Base-by-base conservation (phyloP, 2,888 invertebrate species). In the Embidobia sp. region DNA sequence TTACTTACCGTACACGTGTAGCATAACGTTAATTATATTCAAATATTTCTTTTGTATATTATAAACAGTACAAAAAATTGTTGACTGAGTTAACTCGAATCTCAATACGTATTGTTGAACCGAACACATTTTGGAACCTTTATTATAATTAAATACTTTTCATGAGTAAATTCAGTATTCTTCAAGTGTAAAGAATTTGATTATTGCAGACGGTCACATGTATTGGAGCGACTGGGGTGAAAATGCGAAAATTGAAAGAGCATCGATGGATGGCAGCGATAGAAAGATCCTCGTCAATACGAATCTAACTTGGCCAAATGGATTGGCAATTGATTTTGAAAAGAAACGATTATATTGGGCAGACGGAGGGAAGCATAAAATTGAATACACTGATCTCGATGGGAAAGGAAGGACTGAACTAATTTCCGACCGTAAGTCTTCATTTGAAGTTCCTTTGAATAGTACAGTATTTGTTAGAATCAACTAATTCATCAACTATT, bases 141-240 rank as follows among this genome's bases (percentile, higher is more conserved):
- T n/a, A n/a, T n/a, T n/a, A n/a, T n/a, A n/a, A n/a, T n/a, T n/a
- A n/a, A n/a, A n/a, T n/a, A n/a, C n/a, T 1, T 27, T 7, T 29
- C 26, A 44, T n/a, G n/a, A n/a, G n/a, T n/a, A n/a, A n/a, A n/a
- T n/a, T n/a, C n/a, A n/a, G n/a, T n/a, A 55, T 19, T n/a, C 29
- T 49, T 11, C 0, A 33, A 15, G 2, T 31, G 2, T 31, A 31
- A 31, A 31, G 3, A 22, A 22, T 22, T 22, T 22, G 6, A 4
- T 22, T 22, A 6, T 83, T 84, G n/a, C 83, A 93, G 94, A 90
- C 87, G 95, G 95, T 1, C 90, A 92, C 53, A 95, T 98, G 95
- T 97, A 96, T 87, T 97, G 97, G 97, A 95, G 96, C 0, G 96
- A 97, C 86, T 97, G 97, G 97, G 96, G 96, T 2, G 91, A 91